phyloP scores from a whole-genome alignment of 2,797 vertebrate species.

The Apogon hyalosoma region DNA sequence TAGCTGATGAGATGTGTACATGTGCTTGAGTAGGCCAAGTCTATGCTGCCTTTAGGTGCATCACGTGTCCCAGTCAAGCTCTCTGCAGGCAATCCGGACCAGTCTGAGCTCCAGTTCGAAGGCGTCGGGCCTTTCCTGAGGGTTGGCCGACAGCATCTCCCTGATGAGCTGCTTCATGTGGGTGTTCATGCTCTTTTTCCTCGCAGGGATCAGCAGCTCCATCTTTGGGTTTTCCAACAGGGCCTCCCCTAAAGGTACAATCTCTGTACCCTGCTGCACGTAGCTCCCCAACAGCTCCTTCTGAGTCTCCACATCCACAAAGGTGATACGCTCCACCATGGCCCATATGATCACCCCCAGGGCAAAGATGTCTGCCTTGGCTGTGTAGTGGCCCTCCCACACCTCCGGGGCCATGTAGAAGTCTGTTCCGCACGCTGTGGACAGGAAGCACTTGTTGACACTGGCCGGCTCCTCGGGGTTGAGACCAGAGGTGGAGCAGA shows the following conservation, averaged over 20 bases:
- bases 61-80: constrained; percentile 98
- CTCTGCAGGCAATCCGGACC: constrained; percentile 95
- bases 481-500: constrained; percentile 92
- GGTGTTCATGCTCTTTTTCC: constrained; percentile 95
- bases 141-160: constrained; percentile 96
- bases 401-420: constrained; percentile 99
- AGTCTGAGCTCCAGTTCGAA: constrained; percentile 94
- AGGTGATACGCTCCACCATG: constrained; percentile 97
- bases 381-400: constrained; percentile 97
- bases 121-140: constrained; percentile 94
- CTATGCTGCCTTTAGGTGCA: not conserved
- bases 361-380: constrained; percentile 97
- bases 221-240: constrained; percentile 96
- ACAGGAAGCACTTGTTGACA: constrained; percentile 96
- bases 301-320: constrained; percentile 94
- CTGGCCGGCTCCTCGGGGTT: constrained; percentile 92
- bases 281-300: constrained; percentile 96
- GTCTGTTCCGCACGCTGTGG: constrained; percentile 94
- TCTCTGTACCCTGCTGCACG: constrained; percentile 91
- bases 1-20: constrained; percentile 40
- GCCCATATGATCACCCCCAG: constrained; percentile 98
- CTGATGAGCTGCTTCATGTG: constrained; percentile 95
- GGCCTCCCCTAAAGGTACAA: constrained; percentile 94
- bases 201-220: constrained; percentile 94
- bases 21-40: constrained; percentile 54